phyloP scores from a whole-genome alignment of 1,140 invertebrate genomes.

The Plectus sambesii region DNA sequence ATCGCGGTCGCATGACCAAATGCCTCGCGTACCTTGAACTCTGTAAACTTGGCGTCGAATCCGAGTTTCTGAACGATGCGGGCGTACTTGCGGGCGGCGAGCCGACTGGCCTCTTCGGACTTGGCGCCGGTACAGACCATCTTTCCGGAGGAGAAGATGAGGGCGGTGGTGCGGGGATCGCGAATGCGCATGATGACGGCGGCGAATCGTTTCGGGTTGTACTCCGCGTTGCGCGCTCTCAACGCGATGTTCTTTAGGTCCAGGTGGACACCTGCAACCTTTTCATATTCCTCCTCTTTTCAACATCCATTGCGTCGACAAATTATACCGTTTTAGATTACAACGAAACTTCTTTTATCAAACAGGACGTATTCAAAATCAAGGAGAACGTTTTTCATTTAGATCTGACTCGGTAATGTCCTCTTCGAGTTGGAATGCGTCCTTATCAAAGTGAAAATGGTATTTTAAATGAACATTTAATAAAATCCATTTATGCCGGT shows the following conservation, averaged over 20 bases:
- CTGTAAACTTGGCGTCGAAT: constrained; percentile 92
- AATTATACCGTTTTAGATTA: neutral
- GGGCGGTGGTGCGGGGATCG: constrained; percentile 90
- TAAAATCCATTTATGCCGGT: no score
- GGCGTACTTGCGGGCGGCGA: constrained; percentile 96
- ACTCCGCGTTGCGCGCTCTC: constrained; percentile 97
- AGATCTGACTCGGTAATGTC: no score
- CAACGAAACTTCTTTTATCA: neutral
- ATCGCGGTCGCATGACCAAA: no score
- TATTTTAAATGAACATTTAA: neutral
- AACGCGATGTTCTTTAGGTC: constrained; percentile 94
- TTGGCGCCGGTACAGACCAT: constrained; percentile 99
- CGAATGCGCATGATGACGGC: constrained; percentile 99
- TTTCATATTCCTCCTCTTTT: neutral
- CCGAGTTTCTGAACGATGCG: constrained; percentile 97
- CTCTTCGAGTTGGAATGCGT: no score
- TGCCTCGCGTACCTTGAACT: constrained; percentile 71
- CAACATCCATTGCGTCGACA: neutral
- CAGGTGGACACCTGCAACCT: constrained; percentile 55
- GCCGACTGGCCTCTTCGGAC: constrained; percentile 84
- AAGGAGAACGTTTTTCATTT: no score
- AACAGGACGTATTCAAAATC: neutral
- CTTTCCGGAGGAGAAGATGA: constrained; percentile 99
- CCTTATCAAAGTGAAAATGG: no score
- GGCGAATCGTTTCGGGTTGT: constrained; percentile 99